phyloP scores from a whole-genome alignment of 92 coral and sea anemone genomes.

The Porites lobata region DNA sequence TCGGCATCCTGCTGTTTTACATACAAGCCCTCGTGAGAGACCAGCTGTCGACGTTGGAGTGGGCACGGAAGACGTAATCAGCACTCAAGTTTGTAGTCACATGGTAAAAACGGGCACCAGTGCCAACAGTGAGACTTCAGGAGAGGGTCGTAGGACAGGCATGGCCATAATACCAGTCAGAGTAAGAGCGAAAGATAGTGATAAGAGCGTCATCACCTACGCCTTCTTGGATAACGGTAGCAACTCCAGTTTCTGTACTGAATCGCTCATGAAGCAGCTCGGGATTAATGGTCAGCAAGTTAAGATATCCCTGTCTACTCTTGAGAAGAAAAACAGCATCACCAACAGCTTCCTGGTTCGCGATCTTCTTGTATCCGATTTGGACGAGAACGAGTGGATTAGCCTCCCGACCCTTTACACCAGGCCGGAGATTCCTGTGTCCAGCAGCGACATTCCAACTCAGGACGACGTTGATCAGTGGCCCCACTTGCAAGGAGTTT shows the following conservation, averaged over 20 bases:
- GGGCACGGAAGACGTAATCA: not conserved
- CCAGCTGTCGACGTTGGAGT: not conserved
- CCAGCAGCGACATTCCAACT: conserved; percentile 47
- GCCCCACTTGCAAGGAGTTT: conserved; percentile 58
- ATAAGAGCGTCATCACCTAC: conserved; percentile 19
- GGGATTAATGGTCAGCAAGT: conserved; percentile 37
- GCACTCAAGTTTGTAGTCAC: not conserved
- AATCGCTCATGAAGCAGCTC: conserved; percentile 40
- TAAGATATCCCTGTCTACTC: conserved; percentile 46
- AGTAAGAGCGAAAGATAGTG: conserved; percentile 40
- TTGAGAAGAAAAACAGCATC: conserved; percentile 23
- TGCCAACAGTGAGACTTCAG: conserved; percentile 10
- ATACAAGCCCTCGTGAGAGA: conserved; percentile 20
- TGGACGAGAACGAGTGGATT: conserved; percentile 56
- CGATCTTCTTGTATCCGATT: conserved; percentile 36
- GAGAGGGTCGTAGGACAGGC: conserved; percentile 32
- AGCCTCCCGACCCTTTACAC: conserved; percentile 42
- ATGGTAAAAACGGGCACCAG: not conserved
- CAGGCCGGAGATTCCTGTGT: conserved; percentile 45
- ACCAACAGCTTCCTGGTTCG: conserved; percentile 15
- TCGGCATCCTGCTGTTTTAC: conserved; percentile 61
- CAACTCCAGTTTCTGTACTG: conserved; percentile 53
- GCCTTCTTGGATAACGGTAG: conserved; percentile 72
- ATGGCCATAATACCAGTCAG: conserved; percentile 66
- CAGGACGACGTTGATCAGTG: conserved; percentile 67